Base-by-base conservation (phyloP, 2,113 vertebrate genomes). In the Dicaeum eximium region DNA sequence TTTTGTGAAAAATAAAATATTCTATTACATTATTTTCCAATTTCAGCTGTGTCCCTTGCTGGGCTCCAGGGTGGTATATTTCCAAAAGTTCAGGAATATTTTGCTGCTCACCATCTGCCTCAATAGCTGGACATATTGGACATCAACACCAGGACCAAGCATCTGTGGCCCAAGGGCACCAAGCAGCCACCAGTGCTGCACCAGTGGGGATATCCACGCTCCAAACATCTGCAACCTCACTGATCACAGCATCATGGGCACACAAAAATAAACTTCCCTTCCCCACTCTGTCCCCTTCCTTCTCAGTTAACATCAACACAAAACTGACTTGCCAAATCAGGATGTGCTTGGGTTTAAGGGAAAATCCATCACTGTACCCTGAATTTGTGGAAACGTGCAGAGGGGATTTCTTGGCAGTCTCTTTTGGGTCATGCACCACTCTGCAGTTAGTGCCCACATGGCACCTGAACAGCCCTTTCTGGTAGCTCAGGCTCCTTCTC, bases 1-100 rank as follows among this genome's bases (percentile, higher is more conserved):
- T 97, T 95, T 51, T 88, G 96, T 97, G 97, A 94, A 95, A 97
- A 97, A 97, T 98, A 95, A 98, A 98, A 98, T 98, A 99, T 98
- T 98, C 98, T 97, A 97, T 98, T 98, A 98, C 98, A 98, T 98
- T 99, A 98, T 98, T 98, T 98, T 98, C 97, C 98, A 98, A 97
- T 99, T 98, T 98, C 97, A 97, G 92, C 94, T 96, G 61, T 93
- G 95, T 98, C 97, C 96, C 96, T 88, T 60, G 71, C 50, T 73
- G 93, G 97, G 95, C 97, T 98, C 97, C 95, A 77, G 96, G 97
- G 98, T 97, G 94, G 96, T 95, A 40, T 98, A 93, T 97, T 97
- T 97, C 93, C 92, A 89, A 90, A 97, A 97, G 98, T 95, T 98
- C 91, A 92, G 97, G 98, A 98, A 98, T 98, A 97, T 98, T 98